Conservation (phyloP, 2,797 vertebrate species). For the Poeciliopsis infans region DNA sequence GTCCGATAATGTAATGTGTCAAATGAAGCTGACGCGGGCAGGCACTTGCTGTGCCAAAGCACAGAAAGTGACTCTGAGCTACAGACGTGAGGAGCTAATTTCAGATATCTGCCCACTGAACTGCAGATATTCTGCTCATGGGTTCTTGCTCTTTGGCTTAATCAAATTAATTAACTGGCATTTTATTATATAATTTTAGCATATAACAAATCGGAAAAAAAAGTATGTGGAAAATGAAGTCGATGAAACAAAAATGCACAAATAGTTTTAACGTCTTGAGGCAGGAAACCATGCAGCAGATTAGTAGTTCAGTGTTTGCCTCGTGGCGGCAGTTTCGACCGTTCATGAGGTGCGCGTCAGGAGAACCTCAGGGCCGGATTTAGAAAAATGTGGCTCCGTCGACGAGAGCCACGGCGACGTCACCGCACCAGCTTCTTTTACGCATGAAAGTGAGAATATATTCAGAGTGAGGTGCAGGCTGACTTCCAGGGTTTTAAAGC, state of each 20-base stretch:
- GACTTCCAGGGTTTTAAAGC: neutral
- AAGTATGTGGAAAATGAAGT: neutral
- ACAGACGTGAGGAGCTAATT: conserved; percentile 15
- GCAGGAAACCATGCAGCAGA: neutral
- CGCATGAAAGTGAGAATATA: neutral
- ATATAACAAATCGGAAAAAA: neutral
- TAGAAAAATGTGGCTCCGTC: neutral
- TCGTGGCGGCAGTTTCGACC: neutral
- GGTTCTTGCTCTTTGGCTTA: neutral
- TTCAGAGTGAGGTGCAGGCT: neutral
- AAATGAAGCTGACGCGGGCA: conserved; percentile 20
- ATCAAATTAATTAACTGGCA: conserved; percentile 4
- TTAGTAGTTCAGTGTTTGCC: neutral
- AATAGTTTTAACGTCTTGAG: neutral
- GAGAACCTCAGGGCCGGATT: neutral
- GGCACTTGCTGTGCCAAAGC: conserved; percentile 1
- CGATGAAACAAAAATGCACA: neutral
- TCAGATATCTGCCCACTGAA: conserved; percentile 16
- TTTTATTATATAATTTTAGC: neutral
- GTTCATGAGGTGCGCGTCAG: neutral
- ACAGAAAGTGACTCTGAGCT: conserved; percentile 5
- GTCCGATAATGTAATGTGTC: conserved; percentile 4
- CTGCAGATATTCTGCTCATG: conserved; percentile 4
- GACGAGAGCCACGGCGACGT: neutral
- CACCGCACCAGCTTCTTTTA: neutral